Conservation (phyloP, 2,797 vertebrate genomes). For the Notolabrus celidotus region DNA sequence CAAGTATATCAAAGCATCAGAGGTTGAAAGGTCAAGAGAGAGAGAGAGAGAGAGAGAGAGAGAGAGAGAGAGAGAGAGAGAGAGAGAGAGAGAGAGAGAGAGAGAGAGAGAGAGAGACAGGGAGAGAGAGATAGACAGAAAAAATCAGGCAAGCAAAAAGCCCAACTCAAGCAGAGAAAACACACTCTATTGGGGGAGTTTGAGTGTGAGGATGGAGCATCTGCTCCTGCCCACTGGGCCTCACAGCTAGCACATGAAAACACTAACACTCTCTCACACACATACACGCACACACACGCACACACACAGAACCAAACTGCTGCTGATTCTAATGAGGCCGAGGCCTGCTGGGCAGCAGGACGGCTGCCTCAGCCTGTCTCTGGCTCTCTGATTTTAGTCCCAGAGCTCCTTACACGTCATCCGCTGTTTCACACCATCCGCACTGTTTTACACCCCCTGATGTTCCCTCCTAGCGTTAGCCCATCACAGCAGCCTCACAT, state of each 20-base stretch:
- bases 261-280: constrained; percentile 47
- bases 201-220: constrained; percentile 76
- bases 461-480: constrained; percentile 35
- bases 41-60: neutral
- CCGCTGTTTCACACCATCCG: constrained; percentile 62
- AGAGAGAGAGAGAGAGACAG: neutral
- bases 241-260: constrained; percentile 67
- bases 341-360: constrained; percentile 71
- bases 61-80: neutral
- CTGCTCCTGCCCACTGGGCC: constrained; percentile 76
- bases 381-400: constrained; percentile 68
- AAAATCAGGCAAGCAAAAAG: constrained; percentile 38
- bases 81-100: neutral
- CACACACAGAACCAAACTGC: constrained; percentile 53
- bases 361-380: constrained; percentile 62
- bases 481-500: constrained; percentile 17
- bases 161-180: constrained; percentile 52
- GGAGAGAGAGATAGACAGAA: neutral
- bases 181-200: constrained; percentile 61
- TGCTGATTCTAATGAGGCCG: constrained; percentile 76
- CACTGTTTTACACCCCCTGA: constrained; percentile 40
- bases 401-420: constrained; percentile 64
- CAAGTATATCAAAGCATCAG: constrained; percentile 11
- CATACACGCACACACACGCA: constrained; percentile 30
- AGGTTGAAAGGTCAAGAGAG: constrained; percentile 37